Evolutionary conservation across 92 coral and sea anemone genomes (phyloP).

Genomic region (Palythoa caribaeorum): DNA sequence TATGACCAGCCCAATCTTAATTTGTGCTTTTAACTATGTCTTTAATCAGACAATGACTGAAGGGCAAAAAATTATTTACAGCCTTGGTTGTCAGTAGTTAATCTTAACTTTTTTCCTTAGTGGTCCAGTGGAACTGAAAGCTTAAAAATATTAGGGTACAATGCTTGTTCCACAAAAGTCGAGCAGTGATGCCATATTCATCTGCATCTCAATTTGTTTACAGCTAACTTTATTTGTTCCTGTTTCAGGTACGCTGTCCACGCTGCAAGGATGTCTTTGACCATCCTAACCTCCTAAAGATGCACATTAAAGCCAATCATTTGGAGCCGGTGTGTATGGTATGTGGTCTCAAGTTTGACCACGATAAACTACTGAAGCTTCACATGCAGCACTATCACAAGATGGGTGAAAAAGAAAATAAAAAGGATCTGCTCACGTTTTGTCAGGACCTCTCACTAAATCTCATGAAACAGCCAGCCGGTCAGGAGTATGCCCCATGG

Average conservation of each 20-base stretch:
- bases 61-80: too few relatives aligned
- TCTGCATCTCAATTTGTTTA: background rate
- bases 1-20: too few relatives aligned
- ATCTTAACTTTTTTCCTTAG: too few relatives aligned
- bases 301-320: slow-evolving; percentile 78
- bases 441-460: slow-evolving; percentile 30
- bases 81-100: too few relatives aligned
- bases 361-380: slow-evolving; percentile 84
- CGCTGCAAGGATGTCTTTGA: slow-evolving; percentile 86
- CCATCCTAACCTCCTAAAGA: slow-evolving; percentile 70
- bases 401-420: slow-evolving; percentile 66
- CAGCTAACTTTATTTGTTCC: too few relatives aligned
- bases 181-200: background rate
- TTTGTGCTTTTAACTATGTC: too few relatives aligned
- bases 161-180: background rate
- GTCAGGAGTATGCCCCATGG: slow-evolving; percentile 14
- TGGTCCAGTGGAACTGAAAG: too few relatives aligned
- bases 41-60: too few relatives aligned
- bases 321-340: slow-evolving; percentile 85
- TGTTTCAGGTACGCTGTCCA: slow-evolving; percentile 79
- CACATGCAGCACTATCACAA: slow-evolving; percentile 94
- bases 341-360: slow-evolving; percentile 90
- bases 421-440: slow-evolving; percentile 19
- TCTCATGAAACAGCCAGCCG: background rate
- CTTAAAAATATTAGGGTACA: background rate